Percentiles rank a stretch among this genome's conserved stretches.
phyloP scores from a whole-genome alignment of 2,888 invertebrate species.

The Lasioglossum marginatum region DNA sequence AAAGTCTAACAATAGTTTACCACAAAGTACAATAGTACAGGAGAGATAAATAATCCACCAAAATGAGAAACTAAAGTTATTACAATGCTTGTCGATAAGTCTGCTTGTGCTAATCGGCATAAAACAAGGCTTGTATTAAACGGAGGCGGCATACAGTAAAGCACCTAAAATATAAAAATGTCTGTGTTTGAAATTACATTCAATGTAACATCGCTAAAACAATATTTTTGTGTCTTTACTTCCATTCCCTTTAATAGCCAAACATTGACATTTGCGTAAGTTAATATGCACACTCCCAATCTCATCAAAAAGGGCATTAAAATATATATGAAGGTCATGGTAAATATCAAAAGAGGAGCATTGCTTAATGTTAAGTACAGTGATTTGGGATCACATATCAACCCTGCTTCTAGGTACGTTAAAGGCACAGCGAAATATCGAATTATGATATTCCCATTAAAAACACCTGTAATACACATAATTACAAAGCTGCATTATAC shows the following conservation, averaged over 20 bases:
- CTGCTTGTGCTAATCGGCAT: conserved; percentile 79
- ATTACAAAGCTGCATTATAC: not conserved
- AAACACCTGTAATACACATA: conserved; percentile 71
- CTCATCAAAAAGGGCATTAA: conserved; percentile 79
- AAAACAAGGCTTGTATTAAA: conserved; percentile 81
- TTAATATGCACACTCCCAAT: conserved; percentile 75
- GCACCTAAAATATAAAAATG: conserved; percentile 74
- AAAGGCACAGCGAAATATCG: conserved; percentile 82
- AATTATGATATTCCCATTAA: conserved; percentile 79
- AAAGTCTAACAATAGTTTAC: conserved; percentile 65
- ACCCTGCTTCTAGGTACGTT: conserved; percentile 81
- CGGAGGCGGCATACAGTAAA: conserved; percentile 83
- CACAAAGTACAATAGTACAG: conserved; percentile 81
- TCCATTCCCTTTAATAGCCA: conserved; percentile 83
- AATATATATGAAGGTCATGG: conserved; percentile 79
- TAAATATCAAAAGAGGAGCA: conserved; percentile 78
- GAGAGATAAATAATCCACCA: conserved; percentile 80
- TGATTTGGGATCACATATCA: conserved; percentile 78
- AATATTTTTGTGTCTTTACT: conserved; percentile 71
- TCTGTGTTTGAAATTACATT: not conserved
- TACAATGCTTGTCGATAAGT: conserved; percentile 81
- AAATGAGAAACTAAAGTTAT: conserved; percentile 80
- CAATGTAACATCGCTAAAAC: not conserved
- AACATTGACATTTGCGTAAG: conserved; percentile 76
- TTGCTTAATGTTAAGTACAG: conserved; percentile 75